A percentile compares a stretch with the other conserved stretches of the same genome.
Conservation (phyloP, 2,113 vertebrate species). For the Pholis gunnellus region DNA sequence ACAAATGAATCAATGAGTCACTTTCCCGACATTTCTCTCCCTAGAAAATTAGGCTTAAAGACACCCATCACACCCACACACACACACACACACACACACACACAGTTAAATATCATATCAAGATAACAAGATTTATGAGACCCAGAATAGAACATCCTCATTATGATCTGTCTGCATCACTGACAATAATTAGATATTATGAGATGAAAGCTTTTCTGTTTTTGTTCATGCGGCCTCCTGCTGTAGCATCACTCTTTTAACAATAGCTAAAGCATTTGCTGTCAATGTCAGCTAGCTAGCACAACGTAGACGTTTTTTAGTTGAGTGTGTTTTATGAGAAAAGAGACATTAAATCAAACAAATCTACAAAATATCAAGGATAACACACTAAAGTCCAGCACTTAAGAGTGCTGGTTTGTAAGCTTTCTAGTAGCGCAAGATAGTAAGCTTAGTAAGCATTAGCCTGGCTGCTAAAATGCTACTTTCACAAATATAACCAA, state of each 20-base stretch:
- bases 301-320: not conserved
- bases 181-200: not conserved
- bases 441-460: not conserved
- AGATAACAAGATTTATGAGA: not conserved
- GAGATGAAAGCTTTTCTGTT: not conserved
- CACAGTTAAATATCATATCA: not conserved
- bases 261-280: not conserved
- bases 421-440: not conserved
- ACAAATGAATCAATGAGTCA: slow-evolving; percentile 45
- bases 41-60: slow-evolving; percentile 7
- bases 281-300: not conserved
- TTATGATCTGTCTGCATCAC: not conserved
- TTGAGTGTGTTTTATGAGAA: not conserved
- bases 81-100: slow-evolving; percentile 4
- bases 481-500: not conserved
- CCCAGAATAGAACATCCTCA: not conserved
- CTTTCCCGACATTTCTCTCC: slow-evolving; percentile 25
- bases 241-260: not conserved
- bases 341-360: not conserved
- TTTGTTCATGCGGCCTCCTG: not conserved
- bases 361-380: not conserved
- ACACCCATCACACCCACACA: not conserved
- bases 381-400: not conserved
- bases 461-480: not conserved
- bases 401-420: not conserved